These are phyloP conservation scores for Epinephelus coioides DNA, from an alignment of 2,797 vertebrate genomes.

Conservation along the genomic window DNA sequence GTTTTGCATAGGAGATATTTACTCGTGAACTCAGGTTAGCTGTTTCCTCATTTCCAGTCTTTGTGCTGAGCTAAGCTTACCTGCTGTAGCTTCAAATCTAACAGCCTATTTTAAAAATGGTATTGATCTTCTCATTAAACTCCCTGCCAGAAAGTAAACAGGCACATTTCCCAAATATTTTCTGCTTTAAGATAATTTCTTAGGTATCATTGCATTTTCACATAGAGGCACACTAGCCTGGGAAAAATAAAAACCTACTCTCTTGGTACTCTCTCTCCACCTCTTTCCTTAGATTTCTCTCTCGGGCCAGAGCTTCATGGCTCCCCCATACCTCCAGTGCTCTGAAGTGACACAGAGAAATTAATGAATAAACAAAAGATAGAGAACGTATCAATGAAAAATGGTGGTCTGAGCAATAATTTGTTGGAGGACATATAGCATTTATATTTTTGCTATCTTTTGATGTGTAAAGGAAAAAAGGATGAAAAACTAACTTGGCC, in stretches of 20 bases:
- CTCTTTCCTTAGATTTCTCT: constrained; percentile 92
- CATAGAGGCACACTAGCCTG: background rate
- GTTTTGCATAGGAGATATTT: background rate
- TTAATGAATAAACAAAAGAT: background rate
- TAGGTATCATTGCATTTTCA: background rate
- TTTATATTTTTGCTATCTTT: background rate
- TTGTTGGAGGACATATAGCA: background rate
- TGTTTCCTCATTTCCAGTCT: background rate
- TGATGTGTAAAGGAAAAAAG: background rate
- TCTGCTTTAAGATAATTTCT: background rate
- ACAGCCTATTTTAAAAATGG: background rate
- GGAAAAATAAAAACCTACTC: constrained; percentile 87
- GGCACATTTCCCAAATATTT: background rate
- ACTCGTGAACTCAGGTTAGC: too few relatives aligned
- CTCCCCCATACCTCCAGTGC: constrained; percentile 98
- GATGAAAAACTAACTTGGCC: constrained; percentile 89
- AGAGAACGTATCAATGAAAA: background rate
- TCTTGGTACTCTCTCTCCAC: constrained; percentile 95
- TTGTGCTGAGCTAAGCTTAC: background rate
- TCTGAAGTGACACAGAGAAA: constrained; percentile 76
- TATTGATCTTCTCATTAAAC: background rate
- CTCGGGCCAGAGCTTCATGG: constrained; percentile 94
- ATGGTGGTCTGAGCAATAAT: background rate
- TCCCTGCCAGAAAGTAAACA: background rate
- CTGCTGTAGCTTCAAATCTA: background rate